phyloP scores from a whole-genome alignment of 2,797 vertebrate species.

The Chelon auratus region DNA sequence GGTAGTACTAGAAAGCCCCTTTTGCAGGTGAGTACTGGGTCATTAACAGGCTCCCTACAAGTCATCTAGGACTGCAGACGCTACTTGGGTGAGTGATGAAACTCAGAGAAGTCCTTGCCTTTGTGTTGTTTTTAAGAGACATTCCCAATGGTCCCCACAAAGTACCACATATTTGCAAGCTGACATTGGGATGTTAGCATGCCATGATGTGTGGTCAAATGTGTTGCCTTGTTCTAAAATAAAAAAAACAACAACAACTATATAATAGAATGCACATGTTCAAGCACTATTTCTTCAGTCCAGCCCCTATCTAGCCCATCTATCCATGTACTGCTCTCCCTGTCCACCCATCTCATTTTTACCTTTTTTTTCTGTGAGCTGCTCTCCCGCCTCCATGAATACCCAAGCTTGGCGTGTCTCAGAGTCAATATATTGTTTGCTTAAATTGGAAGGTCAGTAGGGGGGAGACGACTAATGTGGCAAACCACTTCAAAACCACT shows the following conservation, averaged over 20 bases:
- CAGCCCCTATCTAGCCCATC: neutral
- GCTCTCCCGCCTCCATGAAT: constrained; percentile 44
- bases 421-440: constrained; percentile 76
- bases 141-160: too few relatives aligned
- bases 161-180: too few relatives aligned
- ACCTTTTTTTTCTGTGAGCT: constrained; percentile 35
- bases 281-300: constrained; percentile 10
- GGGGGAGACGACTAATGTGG: constrained; percentile 72
- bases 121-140: too few relatives aligned
- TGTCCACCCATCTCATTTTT: constrained; percentile 39
- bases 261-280: neutral
- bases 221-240: neutral
- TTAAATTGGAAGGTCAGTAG: constrained; percentile 76
- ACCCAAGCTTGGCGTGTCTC: constrained; percentile 40
- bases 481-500: constrained; percentile 83
- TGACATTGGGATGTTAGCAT: neutral
- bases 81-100: too few relatives aligned
- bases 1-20: too few relatives aligned
- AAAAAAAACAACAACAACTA: neutral
- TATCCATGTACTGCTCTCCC: constrained; percentile 10
- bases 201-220: neutral
- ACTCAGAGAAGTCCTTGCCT: too few relatives aligned
- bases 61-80: too few relatives aligned
- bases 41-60: too few relatives aligned
- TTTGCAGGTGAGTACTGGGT: too few relatives aligned